These are phyloP conservation scores for Aradophagus sp. DNA, from an alignment of 1,140 invertebrate species.

Conservation along the genomic window DNA sequence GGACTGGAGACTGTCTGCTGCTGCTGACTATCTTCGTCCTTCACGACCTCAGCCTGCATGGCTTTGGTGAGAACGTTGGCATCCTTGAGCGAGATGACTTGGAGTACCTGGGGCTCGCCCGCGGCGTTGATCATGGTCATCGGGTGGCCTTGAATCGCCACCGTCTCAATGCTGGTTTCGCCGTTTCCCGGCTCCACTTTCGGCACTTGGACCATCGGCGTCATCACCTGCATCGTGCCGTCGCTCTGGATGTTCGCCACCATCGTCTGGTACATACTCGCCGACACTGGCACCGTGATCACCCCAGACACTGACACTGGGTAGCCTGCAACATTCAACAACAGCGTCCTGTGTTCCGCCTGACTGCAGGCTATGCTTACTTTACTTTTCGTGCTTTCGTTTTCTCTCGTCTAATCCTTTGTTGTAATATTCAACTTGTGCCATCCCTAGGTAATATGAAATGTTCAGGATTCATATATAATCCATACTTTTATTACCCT, in stretches of 20 bases:
- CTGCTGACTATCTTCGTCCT: constrained; percentile 73
- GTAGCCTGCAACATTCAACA: constrained; percentile 79
- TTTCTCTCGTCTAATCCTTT: too few species aligned
- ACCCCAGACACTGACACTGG: constrained; percentile 93
- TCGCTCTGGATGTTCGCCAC: constrained; percentile 92
- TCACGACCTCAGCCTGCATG: constrained; percentile 79
- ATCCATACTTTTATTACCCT: too few species aligned
- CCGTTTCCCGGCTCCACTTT: constrained; percentile 80
- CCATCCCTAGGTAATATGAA: too few species aligned
- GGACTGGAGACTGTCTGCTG: constrained; percentile 71
- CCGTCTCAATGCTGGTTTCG: constrained; percentile 80
- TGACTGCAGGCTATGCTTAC: constrained; percentile 38
- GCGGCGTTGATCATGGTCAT: constrained; percentile 85
- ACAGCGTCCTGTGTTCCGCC: constrained; percentile 61
- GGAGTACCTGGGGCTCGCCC: constrained; percentile 84
- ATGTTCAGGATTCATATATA: too few species aligned
- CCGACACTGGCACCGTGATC: constrained; percentile 95
- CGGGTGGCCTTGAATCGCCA: constrained; percentile 80
- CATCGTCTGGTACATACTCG: constrained; percentile 97
- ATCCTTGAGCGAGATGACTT: constrained; percentile 88
- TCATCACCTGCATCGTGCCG: constrained; percentile 85
- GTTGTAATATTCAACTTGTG: too few species aligned
- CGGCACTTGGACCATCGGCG: constrained; percentile 87
- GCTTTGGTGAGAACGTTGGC: constrained; percentile 85
- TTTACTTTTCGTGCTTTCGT: constrained; percentile 12